Percentiles rank a stretch among this genome's conserved stretches.
phyloP scores from a whole-genome alignment of 2,797 vertebrate species.

The Pangasius macronema region DNA sequence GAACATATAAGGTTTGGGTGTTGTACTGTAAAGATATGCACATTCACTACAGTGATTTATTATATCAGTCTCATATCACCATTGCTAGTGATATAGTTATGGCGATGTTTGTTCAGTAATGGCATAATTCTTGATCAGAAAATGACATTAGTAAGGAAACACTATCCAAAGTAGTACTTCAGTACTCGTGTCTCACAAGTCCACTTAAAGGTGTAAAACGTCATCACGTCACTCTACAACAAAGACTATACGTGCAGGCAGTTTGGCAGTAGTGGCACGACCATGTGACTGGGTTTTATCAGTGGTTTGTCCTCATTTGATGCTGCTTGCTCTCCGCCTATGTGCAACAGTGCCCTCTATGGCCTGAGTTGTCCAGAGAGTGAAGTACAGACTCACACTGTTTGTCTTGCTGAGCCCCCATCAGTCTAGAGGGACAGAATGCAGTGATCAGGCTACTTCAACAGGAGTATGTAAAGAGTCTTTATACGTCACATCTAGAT shows the following conservation, averaged over 20 bases:
- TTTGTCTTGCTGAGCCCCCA: constrained; percentile 64
- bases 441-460: background rate
- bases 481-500: too few relatives aligned
- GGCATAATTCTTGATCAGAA: background rate
- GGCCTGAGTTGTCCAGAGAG: constrained; percentile 46
- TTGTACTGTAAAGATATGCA: background rate
- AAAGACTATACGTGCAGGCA: too few relatives aligned
- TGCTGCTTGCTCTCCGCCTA: constrained; percentile 32
- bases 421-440: constrained; percentile 60
- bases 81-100: background rate
- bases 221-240: too few relatives aligned
- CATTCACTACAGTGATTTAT: background rate
- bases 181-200: too few relatives aligned
- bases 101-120: background rate
- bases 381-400: constrained; percentile 64
- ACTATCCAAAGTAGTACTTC: background rate
- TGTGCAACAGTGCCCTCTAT: constrained; percentile 66
- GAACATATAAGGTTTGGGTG: background rate
- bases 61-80: background rate
- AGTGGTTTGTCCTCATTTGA: background rate
- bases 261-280: too few relatives aligned
- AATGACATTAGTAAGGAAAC: background rate
- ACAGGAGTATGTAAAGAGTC: too few relatives aligned
- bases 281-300: constrained; percentile 16
- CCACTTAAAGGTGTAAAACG: too few relatives aligned